Base-by-base conservation (phyloP, 2,113 vertebrate genomes). In the Amblyornis subalaris region DNA sequence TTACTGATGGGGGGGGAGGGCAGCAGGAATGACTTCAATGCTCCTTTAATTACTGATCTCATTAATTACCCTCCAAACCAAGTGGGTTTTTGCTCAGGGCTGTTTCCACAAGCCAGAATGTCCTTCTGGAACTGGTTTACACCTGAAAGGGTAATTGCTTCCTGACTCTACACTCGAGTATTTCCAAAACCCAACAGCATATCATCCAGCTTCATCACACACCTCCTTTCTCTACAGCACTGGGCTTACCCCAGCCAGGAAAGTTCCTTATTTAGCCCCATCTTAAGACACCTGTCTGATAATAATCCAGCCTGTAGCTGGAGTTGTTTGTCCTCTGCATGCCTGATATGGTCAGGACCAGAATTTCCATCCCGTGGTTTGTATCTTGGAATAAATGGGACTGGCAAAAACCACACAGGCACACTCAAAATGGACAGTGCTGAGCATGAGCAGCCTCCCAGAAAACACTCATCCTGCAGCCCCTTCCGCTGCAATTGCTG, bases 101-200 rank as follows among this genome's bases (percentile, higher is more conserved):
- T 89, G 75, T 95, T 95, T 95, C 60, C 75, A 89, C 85, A 76
- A 85, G 64, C 58, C 78, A 88, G 69, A 93, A 85, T 77, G 58
- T 85, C 81, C 89, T 91, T 92, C 77, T 94, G 93, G 78, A 96
- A 83, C 82, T 83, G 55, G 85, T 91, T 96, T 80, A 84, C 85
- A 93, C 88, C 94, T 95, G 88, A 95, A 94, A 91, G 64, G 61
- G 81, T 91, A 93, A 93, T 91, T 95, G 88, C 55, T 95, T 95
- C 90, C 93, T 95, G 78, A 89, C 23, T 88, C 38, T 33, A 15
- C 0, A 3, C 60, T 91, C 73, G 69, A 7, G 1, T 88, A 79
- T 91, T 94, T 93, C 78, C 40, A 58, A 95, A 96, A 88, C 6
- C 45, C 53, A 71, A 29, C 40, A 74, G 23, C 54, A 88, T 77